phyloP scores from a whole-genome alignment of 2,113 vertebrate species.

The Nipponia nippon region DNA sequence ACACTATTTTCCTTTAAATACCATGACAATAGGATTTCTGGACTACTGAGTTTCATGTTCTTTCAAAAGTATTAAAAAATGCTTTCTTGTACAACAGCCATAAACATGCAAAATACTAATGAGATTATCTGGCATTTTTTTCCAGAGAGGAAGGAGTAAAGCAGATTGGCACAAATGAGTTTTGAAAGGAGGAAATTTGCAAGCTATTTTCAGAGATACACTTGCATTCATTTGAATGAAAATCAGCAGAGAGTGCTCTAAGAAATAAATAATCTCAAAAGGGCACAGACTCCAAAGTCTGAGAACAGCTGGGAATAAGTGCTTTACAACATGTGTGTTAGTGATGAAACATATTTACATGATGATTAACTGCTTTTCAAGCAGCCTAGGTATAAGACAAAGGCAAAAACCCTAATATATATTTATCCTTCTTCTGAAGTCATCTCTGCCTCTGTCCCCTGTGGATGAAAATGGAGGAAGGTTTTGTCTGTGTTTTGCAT shows the following conservation, averaged over 20 bases:
- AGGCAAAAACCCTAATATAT: background rate
- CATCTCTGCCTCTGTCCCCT: background rate
- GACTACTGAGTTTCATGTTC: background rate
- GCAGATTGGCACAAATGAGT: slow-evolving; percentile 34
- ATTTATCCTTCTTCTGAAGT: background rate
- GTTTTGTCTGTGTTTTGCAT: background rate
- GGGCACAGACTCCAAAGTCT: background rate
- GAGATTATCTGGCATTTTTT: slow-evolving; percentile 22
- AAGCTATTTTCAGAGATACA: slow-evolving; percentile 43
- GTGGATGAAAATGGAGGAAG: background rate
- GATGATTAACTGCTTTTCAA: slow-evolving; percentile 21
- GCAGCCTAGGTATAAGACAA: background rate
- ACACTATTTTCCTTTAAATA: background rate
- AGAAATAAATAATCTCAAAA: slow-evolving; percentile 19
- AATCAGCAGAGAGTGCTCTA: slow-evolving; percentile 33
- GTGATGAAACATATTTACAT: background rate
- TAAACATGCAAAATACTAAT: slow-evolving; percentile 50
- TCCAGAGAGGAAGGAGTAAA: slow-evolving; percentile 35
- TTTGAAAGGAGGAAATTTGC: slow-evolving; percentile 48
- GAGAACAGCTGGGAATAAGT: slow-evolving; percentile 12
- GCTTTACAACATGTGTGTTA: background rate
- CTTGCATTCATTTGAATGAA: slow-evolving; percentile 56
- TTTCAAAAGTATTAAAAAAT: background rate
- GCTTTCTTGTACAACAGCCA: background rate
- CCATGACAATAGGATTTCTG: background rate